Evolutionary conservation across 2,888 invertebrate species (phyloP).

Genomic region (Melikaiella ostensackeni): DNA sequence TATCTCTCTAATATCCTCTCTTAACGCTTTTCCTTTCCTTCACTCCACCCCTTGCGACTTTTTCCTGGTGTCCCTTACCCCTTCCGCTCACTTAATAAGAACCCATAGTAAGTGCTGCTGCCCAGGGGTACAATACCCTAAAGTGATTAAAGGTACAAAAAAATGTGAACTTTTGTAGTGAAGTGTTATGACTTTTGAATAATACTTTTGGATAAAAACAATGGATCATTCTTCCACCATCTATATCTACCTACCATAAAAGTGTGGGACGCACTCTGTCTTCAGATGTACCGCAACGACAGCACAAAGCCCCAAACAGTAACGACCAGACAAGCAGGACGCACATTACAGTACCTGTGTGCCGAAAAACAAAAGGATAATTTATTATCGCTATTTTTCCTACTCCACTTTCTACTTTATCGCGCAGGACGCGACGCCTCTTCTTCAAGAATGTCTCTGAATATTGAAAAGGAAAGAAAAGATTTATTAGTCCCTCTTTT

Average conservation of each 20-base stretch:
- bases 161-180: too few relatives aligned
- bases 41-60: too few relatives aligned
- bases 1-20: too few relatives aligned
- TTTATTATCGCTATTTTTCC: slow-evolving; percentile 27
- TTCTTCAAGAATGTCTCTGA: slow-evolving; percentile 10
- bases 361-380: slow-evolving; percentile 33
- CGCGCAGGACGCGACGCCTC: background rate
- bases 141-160: too few relatives aligned
- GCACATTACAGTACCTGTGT: slow-evolving; percentile 63
- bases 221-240: background rate
- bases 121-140: too few relatives aligned
- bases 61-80: too few relatives aligned
- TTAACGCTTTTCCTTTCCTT: too few relatives aligned
- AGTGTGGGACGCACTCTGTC: slow-evolving; percentile 68
- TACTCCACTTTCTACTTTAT: slow-evolving; percentile 27
- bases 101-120: too few relatives aligned
- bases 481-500: slow-evolving; percentile 8
- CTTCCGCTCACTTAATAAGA: too few relatives aligned
- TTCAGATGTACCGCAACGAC: slow-evolving; percentile 68
- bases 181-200: background rate
- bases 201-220: background rate
- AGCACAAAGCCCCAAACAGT: slow-evolving; percentile 68
- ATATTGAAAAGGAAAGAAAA: slow-evolving; percentile 27
- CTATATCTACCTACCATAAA: slow-evolving; percentile 64
- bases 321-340: slow-evolving; percentile 68